Evolutionary conservation across 2,888 invertebrate genomes (phyloP).

Genomic region (Amitus sp.): DNA sequence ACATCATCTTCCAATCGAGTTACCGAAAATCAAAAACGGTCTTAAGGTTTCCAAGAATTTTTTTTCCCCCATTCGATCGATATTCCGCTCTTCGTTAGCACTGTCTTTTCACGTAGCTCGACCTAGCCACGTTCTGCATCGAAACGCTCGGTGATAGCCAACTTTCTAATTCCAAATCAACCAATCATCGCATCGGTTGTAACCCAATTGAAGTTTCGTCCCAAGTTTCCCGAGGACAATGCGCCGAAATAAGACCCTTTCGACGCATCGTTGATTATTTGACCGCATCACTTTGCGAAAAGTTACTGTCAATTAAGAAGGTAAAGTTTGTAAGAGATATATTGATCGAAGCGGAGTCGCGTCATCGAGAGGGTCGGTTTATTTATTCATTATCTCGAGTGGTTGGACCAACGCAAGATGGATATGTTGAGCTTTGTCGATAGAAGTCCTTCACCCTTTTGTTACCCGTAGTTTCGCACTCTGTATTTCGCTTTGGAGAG

Average conservation of each 20-base stretch:
- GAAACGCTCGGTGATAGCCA: not conserved
- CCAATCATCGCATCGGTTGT: not conserved
- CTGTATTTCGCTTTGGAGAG: not conserved
- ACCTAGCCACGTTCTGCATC: too few species aligned
- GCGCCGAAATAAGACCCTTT: not conserved
- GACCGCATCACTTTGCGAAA: not conserved
- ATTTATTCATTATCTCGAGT: conserved; percentile 10
- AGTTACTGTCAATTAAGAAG: not conserved
- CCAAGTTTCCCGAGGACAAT: not conserved
- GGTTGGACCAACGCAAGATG: conserved; percentile 17
- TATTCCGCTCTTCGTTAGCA: too few species aligned
- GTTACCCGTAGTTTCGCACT: not conserved
- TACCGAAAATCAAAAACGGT: too few species aligned
- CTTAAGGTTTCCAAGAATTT: too few species aligned
- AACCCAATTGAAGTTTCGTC: not conserved
- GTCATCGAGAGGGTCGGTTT: conserved; percentile 4
- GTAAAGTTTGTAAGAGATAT: not conserved
- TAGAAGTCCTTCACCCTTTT: conserved; percentile 25
- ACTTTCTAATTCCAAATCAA: not conserved
- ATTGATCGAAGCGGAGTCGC: not conserved
- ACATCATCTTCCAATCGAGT: too few species aligned
- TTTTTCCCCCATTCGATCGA: too few species aligned
- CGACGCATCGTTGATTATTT: not conserved
- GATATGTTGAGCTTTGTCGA: conserved; percentile 31
- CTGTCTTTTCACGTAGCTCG: too few species aligned